Evolutionary conservation across 2,888 invertebrate genomes (phyloP).

Genomic region (Cephus spinipes): DNA sequence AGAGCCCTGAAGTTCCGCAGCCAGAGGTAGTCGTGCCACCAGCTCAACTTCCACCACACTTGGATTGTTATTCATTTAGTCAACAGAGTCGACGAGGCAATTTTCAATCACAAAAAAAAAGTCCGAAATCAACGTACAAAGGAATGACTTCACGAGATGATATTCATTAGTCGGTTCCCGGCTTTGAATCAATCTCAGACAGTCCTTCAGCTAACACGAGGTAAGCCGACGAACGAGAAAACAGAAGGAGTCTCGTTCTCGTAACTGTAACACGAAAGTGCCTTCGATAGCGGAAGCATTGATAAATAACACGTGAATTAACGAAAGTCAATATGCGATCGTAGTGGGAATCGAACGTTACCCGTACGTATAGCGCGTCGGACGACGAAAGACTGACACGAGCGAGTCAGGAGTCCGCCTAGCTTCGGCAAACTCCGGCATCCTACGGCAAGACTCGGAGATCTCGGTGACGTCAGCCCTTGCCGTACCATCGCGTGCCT

Average conservation of each 20-base stretch:
- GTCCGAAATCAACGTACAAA: no score
- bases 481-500: conserved; percentile 63
- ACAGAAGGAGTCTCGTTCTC: no score
- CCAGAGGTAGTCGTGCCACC: conserved; percentile 54
- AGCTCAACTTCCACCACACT: conserved; percentile 60
- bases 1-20: conserved; percentile 48
- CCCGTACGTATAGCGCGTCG: conserved; percentile 31
- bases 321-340: background rate
- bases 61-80: conserved; percentile 61
- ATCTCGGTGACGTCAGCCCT: conserved; percentile 54
- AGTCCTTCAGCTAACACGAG: no score
- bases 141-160: no score
- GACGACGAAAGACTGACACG: conserved; percentile 53
- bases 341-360: no score
- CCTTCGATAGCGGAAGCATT: background rate
- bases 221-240: no score
- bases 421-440: conserved; percentile 46
- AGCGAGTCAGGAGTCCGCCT: conserved; percentile 41
- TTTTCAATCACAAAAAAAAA: conserved; percentile 12
- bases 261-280: no score
- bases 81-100: conserved; percentile 23
- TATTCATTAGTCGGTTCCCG: no score
- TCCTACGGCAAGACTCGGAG: conserved; percentile 43
- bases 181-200: no score
- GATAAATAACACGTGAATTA: background rate